A percentile compares a stretch with the other conserved stretches of the same genome.
Conservation (phyloP, 2,888 invertebrate genomes). For the Mycogona germanica region DNA sequence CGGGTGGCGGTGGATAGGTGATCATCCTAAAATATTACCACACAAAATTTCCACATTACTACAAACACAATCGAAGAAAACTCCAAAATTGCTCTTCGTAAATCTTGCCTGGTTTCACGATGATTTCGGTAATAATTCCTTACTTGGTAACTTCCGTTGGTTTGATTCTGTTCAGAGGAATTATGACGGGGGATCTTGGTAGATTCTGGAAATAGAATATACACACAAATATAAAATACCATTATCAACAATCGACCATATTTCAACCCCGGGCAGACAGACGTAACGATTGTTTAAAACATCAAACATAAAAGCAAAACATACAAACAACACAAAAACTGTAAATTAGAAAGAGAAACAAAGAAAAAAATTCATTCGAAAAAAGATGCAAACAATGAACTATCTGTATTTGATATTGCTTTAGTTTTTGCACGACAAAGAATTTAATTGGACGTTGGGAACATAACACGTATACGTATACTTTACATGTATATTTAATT, state of each 20-base stretch:
- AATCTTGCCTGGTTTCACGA: neutral
- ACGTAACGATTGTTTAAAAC: no score
- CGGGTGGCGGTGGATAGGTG: slow-evolving; percentile 67
- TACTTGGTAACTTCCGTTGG: slow-evolving; percentile 1
- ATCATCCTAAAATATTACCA: slow-evolving; percentile 43
- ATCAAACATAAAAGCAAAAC: no score
- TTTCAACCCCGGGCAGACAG: no score
- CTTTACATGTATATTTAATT: no score
- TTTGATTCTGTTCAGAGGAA: slow-evolving; percentile 1
- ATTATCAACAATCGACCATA: neutral
- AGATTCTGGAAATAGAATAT: neutral
- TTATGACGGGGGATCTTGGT: slow-evolving; percentile 5
- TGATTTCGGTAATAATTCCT: neutral
- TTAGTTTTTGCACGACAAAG: no score
- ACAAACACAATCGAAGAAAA: slow-evolving; percentile 1
- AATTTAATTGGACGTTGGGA: no score
- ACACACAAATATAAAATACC: neutral
- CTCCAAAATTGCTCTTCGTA: neutral
- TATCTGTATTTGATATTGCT: no score
- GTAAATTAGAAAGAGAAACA: no score
- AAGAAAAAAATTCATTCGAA: no score
- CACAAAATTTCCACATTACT: neutral
- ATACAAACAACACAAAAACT: no score
- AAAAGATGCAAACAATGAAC: no score
- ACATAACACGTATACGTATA: no score